These are phyloP conservation scores for Geodia barretti DNA, from an alignment of 37 sponge, comb jelly and placozoan species.

Conservation along the genomic window DNA sequence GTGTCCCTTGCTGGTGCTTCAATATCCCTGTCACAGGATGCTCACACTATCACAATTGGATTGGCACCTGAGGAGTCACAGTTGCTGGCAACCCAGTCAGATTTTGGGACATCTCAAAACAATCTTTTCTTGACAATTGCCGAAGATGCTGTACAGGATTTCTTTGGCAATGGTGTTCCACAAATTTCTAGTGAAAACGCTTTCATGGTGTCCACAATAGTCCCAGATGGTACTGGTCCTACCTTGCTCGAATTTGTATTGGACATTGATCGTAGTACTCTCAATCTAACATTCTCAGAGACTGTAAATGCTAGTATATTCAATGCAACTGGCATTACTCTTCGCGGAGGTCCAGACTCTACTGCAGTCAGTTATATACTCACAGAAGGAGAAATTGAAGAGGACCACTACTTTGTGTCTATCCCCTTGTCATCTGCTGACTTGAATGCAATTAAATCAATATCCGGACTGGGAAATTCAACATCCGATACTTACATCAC, in stretches of 20 bases:
- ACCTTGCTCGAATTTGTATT: slow-evolving; percentile 43
- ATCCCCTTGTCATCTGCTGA: slow-evolving; percentile 52
- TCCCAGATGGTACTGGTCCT: slow-evolving; percentile 66
- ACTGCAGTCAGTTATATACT: slow-evolving; percentile 44
- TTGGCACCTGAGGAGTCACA: slow-evolving; percentile 60
- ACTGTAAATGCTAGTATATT: slow-evolving; percentile 71
- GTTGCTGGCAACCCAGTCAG: slow-evolving; percentile 15
- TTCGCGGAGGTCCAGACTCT: slow-evolving; percentile 25
- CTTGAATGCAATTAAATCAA: slow-evolving; percentile 61
- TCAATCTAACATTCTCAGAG: slow-evolving; percentile 86
- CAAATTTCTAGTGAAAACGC: slow-evolving; percentile 19
- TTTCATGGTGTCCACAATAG: slow-evolving; percentile 22
- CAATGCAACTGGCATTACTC: slow-evolving; percentile 40
- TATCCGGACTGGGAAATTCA: slow-evolving; percentile 44
- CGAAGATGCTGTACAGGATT: slow-evolving; percentile 56
- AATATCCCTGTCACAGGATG: slow-evolving; percentile 36
- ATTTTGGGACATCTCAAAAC: slow-evolving; percentile 54
- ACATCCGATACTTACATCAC: slow-evolving; percentile 65
- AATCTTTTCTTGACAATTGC: slow-evolving; percentile 67
- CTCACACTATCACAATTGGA: slow-evolving; percentile 40
- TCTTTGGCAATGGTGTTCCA: slow-evolving; percentile 56
- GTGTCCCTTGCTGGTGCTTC: slow-evolving; percentile 44
- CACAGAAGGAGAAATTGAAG: slow-evolving; percentile 25
- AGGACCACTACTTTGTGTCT: slow-evolving; percentile 47
- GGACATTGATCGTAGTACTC: slow-evolving; percentile 70